Conservation (phyloP, 2,113 vertebrate genomes). For the Tretioscincus oriximinensis region DNA sequence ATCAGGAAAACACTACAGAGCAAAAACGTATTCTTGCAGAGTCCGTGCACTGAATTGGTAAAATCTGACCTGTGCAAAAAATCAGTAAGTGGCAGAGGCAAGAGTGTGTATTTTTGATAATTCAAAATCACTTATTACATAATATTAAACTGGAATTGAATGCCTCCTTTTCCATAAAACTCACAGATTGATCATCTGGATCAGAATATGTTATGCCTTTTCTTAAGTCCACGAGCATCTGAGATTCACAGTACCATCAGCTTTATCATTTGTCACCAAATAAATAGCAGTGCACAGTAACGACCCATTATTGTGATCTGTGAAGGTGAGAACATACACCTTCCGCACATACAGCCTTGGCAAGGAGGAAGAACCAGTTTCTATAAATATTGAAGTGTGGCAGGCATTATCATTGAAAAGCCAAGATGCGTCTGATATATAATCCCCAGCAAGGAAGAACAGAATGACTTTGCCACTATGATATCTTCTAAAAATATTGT, state of each 20-base stretch:
- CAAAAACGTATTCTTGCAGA: background rate
- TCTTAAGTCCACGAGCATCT: background rate
- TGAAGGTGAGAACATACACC: slow-evolving; percentile 58
- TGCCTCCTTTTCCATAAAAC: too few relatives aligned
- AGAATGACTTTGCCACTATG: slow-evolving; percentile 61
- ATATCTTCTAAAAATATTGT: slow-evolving; percentile 65
- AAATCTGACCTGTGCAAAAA: background rate
- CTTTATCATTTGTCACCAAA: slow-evolving; percentile 58
- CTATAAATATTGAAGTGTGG: slow-evolving; percentile 72
- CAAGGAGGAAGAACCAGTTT: slow-evolving; percentile 61
- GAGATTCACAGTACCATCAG: slow-evolving; percentile 3
- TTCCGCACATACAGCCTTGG: slow-evolving; percentile 47
- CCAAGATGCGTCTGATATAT: slow-evolving; percentile 61
- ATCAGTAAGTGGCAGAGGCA: background rate
- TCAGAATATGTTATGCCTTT: background rate
- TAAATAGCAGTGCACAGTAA: slow-evolving; percentile 51
- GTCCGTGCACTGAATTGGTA: background rate
- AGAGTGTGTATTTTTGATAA: background rate
- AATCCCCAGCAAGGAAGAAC: slow-evolving; percentile 60
- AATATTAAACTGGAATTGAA: too few relatives aligned
- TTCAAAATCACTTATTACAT: background rate
- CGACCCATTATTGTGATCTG: slow-evolving; percentile 50
- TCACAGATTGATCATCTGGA: background rate
- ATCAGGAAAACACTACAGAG: background rate
- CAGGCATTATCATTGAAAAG: slow-evolving; percentile 70